These are phyloP conservation scores for Aspiorhynchus laticeps DNA, from an alignment of 2,113 vertebrate species.

Conservation along the genomic window DNA sequence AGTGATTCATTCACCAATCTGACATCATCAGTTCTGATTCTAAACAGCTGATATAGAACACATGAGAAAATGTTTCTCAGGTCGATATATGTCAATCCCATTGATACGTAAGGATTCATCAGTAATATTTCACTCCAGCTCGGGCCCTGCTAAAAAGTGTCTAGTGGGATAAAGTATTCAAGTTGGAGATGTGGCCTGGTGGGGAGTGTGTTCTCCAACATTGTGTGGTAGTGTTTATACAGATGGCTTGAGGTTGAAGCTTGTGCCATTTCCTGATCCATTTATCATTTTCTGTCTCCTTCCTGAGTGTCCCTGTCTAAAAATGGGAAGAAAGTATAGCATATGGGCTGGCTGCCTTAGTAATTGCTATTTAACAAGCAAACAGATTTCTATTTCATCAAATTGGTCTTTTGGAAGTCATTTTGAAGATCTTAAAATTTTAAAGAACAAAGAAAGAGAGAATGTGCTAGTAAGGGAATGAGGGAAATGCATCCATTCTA, in stretches of 20 bases:
- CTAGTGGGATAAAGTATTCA: background rate
- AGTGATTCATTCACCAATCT: background rate
- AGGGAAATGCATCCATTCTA: slow-evolving; percentile 4
- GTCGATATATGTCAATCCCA: background rate
- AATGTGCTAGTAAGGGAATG: slow-evolving; percentile 10
- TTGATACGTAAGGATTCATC: background rate
- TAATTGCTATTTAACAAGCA: slow-evolving; percentile 7
- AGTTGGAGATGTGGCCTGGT: background rate
- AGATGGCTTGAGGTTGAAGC: background rate
- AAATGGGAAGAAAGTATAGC: background rate
- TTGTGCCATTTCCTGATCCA: background rate
- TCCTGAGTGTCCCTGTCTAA: background rate
- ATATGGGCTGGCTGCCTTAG: background rate
- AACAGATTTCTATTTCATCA: slow-evolving; percentile 3
- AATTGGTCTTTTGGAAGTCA: background rate
- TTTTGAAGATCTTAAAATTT: background rate
- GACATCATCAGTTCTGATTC: background rate
- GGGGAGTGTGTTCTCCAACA: background rate
- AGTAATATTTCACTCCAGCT: too few relatives aligned
- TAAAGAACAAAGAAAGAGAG: background rate
- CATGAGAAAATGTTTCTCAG: background rate
- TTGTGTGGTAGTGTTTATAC: background rate
- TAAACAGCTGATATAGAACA: background rate
- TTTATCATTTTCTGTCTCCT: background rate
- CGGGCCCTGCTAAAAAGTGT: background rate